Base-by-base conservation (phyloP, 2,888 invertebrate species). In the Gymnoscelis rufifasciata region DNA sequence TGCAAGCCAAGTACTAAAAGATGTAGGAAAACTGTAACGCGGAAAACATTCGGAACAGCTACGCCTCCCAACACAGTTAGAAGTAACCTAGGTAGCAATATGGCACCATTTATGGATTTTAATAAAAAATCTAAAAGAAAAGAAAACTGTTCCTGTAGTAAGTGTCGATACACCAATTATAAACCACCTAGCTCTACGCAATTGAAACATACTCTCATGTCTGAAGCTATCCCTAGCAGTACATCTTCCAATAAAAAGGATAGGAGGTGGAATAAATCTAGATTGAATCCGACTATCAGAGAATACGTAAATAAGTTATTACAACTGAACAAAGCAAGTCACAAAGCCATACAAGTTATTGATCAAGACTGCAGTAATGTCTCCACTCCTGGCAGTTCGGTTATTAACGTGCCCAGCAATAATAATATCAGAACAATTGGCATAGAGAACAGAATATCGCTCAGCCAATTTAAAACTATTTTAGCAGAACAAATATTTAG, bases 331-430 rank as follows among this genome's bases (percentile, higher is more conserved):
- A 80, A 65, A 58, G 74, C 79, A 59, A 78, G 81, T 1, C 56
- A 83, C 12, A 80, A 78, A 64, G 82, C 82, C 5, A 64, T 88
- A 37, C 74, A 87, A 64, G 71, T 88, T 28, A 71, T 78, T 12
- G 78, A 79, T 52, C 82, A 84, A 64, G 82, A 87, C 42, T 87
- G 88, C 50, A 89, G 89, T 58, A 71, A 78, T 1, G 75, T 86
- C 2, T 63, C 75, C n/a, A 89, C 89, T 8, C 89, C 89, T 11
- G 73, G 78, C 3, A 88, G 87, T 57, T 89, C 89, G 0, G 72
- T 89, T 40, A 72, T 89, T 24, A 78, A 88, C 52, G 68, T 77
- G 1, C 67, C 78, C 7, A 67, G 63, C 26, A 88, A 88, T 60
- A 51, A 70, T 8, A 58, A 66, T 31, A 59, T 56, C 19, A 59